Base-by-base conservation (phyloP, 2,113 vertebrate species). In the Nothoprocta perdicaria region DNA sequence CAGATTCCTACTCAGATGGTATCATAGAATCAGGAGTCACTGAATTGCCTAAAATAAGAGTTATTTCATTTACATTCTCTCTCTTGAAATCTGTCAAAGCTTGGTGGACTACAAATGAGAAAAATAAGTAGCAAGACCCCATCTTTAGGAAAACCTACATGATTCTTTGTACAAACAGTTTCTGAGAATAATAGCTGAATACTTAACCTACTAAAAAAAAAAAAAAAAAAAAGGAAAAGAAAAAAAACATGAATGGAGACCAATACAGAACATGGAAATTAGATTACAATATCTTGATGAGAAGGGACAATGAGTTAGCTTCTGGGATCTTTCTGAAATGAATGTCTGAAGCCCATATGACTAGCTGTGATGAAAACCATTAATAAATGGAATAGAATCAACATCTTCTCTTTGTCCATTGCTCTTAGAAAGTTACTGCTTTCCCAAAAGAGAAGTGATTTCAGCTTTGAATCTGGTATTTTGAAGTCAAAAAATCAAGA, bases 181-280 rank as follows among this genome's bases (percentile, higher is more conserved):
- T 84, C 66, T 38, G 33, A 86, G 57, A 60, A 5, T 17, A 68
- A 79, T 35, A 72, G 22, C 46, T 66, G n/a, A 76, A 79, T 24
- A 41, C 18, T 83, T 72, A 3, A 24, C 43, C 7, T 82, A 5
- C 45, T 21, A 43, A 78, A 27, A 1, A 8, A 9, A 55, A 33
- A 6, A 80, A 48, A 48, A 3, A 40, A 41, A 18, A 26, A 77
- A 26, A 2, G 6, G 7, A 55, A 33, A 6, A 83, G 48, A 46
- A 3, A 40, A 41, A 73, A 58, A 0, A 41, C 35, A 41, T 40
- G 9, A 65, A 79, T 29, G 0, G 0, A 8, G 50, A 2, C 4
- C 43, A 74, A 43, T 53, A 11, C 9, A 53, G 48, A 80, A 91
- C 55, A 43, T 12, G 3, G 8, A 79, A 67, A 71, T n/a, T 3